These are phyloP conservation scores for Deilephila elpenor DNA, from an alignment of 2,888 invertebrate species.

Conservation along the genomic window DNA sequence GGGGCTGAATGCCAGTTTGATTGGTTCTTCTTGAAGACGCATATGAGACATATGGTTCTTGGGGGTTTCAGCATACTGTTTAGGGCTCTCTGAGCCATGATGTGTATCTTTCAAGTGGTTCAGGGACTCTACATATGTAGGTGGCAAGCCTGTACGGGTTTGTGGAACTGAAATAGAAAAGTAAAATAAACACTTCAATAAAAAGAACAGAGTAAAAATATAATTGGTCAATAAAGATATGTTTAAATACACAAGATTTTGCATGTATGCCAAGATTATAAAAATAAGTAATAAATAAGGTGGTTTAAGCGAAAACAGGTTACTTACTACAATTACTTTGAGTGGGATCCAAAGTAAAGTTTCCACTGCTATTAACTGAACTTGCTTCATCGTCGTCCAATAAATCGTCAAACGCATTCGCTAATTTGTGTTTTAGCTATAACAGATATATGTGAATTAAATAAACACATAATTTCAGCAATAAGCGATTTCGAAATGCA, in stretches of 20 bases:
- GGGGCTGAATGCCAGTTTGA: conserved; percentile 66
- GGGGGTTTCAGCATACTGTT: conserved; percentile 70
- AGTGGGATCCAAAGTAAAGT: conserved; percentile 70
- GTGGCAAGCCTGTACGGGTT: conserved; percentile 64
- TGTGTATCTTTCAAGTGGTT: conserved; percentile 71
- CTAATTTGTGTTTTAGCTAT: conserved; percentile 86
- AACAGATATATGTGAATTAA: conserved; percentile 42
- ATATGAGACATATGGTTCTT: conserved; percentile 63
- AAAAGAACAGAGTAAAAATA: neutral
- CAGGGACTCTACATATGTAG: conserved; percentile 75
- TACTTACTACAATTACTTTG: conserved; percentile 66
- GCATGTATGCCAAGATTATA: neutral
- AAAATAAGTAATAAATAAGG: neutral
- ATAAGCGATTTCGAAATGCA: neutral
- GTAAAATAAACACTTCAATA: neutral
- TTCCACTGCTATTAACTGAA: conserved; percentile 84
- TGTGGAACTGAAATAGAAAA: conserved; percentile 53
- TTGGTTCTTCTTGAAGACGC: conserved; percentile 63
- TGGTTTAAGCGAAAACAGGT: neutral
- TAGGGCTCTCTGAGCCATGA: conserved; percentile 66
- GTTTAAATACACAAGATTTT: no score
- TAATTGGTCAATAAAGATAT: no score
- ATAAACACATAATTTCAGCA: neutral
- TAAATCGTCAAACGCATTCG: conserved; percentile 88
- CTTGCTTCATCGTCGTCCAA: conserved; percentile 87